A percentile compares a stretch with the other conserved stretches of the same genome.
These are phyloP conservation scores for Phalacrocorax aristotelis DNA, from an alignment of 2,113 vertebrate species.

Conservation along the genomic window DNA sequence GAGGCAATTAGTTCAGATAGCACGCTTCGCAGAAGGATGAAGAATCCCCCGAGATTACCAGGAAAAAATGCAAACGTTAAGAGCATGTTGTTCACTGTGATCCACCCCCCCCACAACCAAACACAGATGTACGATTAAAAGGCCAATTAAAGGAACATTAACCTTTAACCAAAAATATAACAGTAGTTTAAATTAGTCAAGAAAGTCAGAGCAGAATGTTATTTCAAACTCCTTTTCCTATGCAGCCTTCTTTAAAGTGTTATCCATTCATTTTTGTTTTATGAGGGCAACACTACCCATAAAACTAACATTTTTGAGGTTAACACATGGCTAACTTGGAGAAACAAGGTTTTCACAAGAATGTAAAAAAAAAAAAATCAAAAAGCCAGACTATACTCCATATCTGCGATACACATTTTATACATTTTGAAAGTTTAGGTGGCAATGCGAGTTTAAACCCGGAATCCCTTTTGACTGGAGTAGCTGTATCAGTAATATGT, in stretches of 20 bases:
- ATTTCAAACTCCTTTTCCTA: slow-evolving; percentile 59
- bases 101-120: background rate
- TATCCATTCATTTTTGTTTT: slow-evolving; percentile 54
- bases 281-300: slow-evolving; percentile 51
- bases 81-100: background rate
- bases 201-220: slow-evolving; percentile 41
- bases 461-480: background rate
- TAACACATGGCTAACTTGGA: slow-evolving; percentile 48
- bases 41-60: background rate
- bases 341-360: slow-evolving; percentile 46
- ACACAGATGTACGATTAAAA: slow-evolving; percentile 49
- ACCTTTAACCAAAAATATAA: slow-evolving; percentile 64
- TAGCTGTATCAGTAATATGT: background rate
- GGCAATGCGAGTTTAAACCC: background rate
- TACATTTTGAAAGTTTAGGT: background rate
- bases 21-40: background rate
- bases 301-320: slow-evolving; percentile 59
- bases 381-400: background rate
- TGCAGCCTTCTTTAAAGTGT: slow-evolving; percentile 23
- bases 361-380: background rate
- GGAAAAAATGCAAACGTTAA: background rate
- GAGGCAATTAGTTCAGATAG: background rate
- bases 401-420: background rate
- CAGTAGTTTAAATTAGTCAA: slow-evolving; percentile 64
- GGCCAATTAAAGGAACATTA: slow-evolving; percentile 61